Evolutionary conservation across 1,140 invertebrate genomes (phyloP).

Genomic region (Drosophila kikkawai): DNA sequence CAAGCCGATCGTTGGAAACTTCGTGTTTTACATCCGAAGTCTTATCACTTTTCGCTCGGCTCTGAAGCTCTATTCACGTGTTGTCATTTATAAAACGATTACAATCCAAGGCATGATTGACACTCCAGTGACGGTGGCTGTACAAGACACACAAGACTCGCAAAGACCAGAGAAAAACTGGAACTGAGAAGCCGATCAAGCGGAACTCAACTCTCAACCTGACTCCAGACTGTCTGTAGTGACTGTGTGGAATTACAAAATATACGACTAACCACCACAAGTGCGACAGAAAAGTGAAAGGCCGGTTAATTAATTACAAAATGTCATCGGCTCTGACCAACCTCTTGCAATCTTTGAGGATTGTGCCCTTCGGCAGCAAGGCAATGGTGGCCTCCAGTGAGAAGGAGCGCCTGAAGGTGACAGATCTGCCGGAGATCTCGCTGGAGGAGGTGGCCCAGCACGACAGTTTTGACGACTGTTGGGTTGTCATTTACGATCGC

Average conservation of each 20-base stretch:
- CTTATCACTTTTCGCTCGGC: conserved; percentile 44
- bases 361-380: conserved; percentile 58
- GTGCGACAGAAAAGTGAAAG: conserved; percentile 66
- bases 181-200: conserved; percentile 30
- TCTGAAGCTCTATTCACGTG: conserved; percentile 58
- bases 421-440: conserved; percentile 84
- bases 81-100: conserved; percentile 77
- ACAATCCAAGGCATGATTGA: conserved; percentile 47
- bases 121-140: conserved; percentile 59
- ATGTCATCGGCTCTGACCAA: conserved; percentile 75
- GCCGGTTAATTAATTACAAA: conserved; percentile 26
- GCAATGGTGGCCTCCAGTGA: conserved; percentile 34
- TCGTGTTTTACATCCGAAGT: conserved; percentile 41
- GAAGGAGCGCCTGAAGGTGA: conserved; percentile 48
- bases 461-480: conserved; percentile 88
- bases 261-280: conserved; percentile 2
- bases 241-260: conserved; percentile 35
- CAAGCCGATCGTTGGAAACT: not conserved
- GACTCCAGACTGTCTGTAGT: conserved; percentile 34
- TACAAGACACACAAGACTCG: conserved; percentile 28
- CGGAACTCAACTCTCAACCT: conserved; percentile 34
- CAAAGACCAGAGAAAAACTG: conserved; percentile 42
- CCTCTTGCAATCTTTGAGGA: conserved; percentile 68
- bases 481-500: conserved; percentile 91
- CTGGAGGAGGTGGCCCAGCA: conserved; percentile 89